Conservation (phyloP, 1,140 invertebrate genomes). For the Chionoecetes opilio region DNA sequence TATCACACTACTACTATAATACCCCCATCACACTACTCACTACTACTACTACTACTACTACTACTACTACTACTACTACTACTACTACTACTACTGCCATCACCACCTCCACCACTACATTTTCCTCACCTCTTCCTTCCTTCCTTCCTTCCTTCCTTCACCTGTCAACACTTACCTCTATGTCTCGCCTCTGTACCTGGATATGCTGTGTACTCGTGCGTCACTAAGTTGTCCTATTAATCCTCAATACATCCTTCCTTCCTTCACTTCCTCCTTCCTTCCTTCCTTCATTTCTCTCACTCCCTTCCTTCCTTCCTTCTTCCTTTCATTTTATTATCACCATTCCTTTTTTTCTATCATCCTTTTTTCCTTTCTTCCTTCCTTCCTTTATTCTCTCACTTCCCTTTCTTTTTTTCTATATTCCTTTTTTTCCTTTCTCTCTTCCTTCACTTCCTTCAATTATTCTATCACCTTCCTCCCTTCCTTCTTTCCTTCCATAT, state of each 20-base stretch:
- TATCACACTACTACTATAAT: too few relatives aligned
- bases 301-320: too few relatives aligned
- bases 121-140: background rate
- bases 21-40: background rate
- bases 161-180: background rate
- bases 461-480: background rate
- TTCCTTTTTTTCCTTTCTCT: background rate
- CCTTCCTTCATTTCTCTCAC: too few relatives aligned
- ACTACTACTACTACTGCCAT: background rate
- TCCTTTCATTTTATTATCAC: too few relatives aligned
- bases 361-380: background rate
- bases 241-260: background rate
- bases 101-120: background rate
- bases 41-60: conserved; percentile 12
- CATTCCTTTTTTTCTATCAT: background rate
- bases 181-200: background rate
- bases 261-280: background rate
- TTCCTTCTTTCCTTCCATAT: too few relatives aligned
- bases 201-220: background rate
- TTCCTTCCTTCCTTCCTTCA: background rate
- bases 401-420: background rate
- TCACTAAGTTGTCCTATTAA: background rate
- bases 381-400: background rate
- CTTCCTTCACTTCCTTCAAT: background rate
- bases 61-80: background rate